Conservation (phyloP, 1,140 invertebrate species). For the Bombus affinis region DNA sequence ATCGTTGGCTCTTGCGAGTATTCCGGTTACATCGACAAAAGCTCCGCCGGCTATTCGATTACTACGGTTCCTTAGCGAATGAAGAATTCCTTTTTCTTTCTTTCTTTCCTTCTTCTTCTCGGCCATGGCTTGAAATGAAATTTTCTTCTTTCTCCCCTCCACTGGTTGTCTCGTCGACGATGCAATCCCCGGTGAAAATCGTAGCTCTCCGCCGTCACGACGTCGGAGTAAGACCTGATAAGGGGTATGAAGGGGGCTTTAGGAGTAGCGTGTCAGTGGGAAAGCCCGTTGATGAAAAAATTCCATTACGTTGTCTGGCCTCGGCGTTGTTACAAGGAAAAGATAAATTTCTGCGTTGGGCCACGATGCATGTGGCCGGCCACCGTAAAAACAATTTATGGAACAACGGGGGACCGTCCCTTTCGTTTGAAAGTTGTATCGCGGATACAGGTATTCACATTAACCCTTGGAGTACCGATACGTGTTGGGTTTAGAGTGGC, state of each 20-base stretch:
- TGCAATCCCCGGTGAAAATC: constrained; percentile 40
- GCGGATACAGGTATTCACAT: too few species aligned
- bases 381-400: neutral
- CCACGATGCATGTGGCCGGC: too few species aligned
- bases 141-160: neutral
- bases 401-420: neutral
- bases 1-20: constrained; percentile 35
- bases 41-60: constrained; percentile 37
- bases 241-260: constrained; percentile 63
- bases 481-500: too few species aligned
- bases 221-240: constrained; percentile 51
- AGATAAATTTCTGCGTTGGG: constrained; percentile 69
- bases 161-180: neutral
- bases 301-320: constrained; percentile 73
- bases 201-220: constrained; percentile 9
- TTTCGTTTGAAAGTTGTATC: too few species aligned
- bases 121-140: constrained; percentile 11
- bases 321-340: constrained; percentile 64
- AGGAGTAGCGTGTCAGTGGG: constrained; percentile 58
- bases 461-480: too few species aligned
- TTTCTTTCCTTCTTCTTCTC: neutral
- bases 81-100: neutral
- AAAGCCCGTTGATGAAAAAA: constrained; percentile 75
- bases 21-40: constrained; percentile 32
- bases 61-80: constrained; percentile 6